phyloP scores from a whole-genome alignment of 1,140 invertebrate genomes.

The Drosophila rufa region DNA sequence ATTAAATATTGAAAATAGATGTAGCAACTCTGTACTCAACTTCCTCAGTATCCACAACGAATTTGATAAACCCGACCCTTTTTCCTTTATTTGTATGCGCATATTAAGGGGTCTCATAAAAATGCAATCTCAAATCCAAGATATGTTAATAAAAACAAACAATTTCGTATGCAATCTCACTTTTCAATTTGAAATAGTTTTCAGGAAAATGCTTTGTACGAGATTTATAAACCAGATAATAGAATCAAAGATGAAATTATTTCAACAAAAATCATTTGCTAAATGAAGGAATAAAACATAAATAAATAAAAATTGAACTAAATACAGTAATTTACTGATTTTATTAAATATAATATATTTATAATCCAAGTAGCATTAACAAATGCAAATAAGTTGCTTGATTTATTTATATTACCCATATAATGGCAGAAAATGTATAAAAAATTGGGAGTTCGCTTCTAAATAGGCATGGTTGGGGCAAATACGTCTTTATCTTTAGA shows the following conservation, averaged over 20 bases:
- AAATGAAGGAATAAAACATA: neutral
- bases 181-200: neutral
- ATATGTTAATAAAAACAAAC: slow-evolving; percentile 2
- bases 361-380: neutral
- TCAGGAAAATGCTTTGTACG: neutral
- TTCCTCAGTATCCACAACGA: neutral
- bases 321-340: too few relatives aligned
- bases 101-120: neutral
- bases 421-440: neutral
- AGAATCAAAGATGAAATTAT: too few relatives aligned
- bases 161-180: neutral
- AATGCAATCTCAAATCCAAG: neutral
- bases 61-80: neutral
- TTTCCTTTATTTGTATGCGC: slow-evolving; percentile 2
- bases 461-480: neutral
- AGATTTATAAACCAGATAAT: too few relatives aligned
- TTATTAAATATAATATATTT: too few relatives aligned
- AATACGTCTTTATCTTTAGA: neutral
- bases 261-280: too few relatives aligned
- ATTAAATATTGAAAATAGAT: neutral
- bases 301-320: too few relatives aligned
- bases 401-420: neutral
- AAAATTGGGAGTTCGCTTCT: neutral
- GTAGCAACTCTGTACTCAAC: neutral
- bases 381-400: neutral